These are phyloP conservation scores for Dermochelys coriacea DNA, from an alignment of 2,797 vertebrate species.

Conservation along the genomic window DNA sequence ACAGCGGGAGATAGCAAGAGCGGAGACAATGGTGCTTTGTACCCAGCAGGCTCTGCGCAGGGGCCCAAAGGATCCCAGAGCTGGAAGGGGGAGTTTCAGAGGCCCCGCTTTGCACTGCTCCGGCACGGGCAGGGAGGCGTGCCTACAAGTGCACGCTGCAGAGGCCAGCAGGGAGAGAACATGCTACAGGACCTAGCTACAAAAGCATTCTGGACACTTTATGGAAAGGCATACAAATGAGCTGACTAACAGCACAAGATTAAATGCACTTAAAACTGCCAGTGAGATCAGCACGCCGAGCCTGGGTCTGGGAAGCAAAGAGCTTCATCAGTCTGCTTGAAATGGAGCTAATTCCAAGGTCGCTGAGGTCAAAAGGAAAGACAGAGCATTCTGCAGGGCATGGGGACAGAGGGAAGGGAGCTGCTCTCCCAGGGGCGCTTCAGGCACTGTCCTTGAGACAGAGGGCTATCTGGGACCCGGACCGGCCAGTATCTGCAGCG, in stretches of 20 bases:
- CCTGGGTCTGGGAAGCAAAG: not conserved
- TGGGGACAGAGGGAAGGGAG: not conserved
- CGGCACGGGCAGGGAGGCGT: not conserved
- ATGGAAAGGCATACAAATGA: not conserved
- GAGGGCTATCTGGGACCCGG: too few relatives aligned
- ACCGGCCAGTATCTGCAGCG: too few relatives aligned
- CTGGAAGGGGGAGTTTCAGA: not conserved
- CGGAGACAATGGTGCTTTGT: not conserved
- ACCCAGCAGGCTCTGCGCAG: not conserved
- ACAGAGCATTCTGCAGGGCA: not conserved
- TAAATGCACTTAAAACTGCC: not conserved
- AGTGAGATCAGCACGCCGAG: not conserved
- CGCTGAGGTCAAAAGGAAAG: not conserved
- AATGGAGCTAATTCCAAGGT: not conserved
- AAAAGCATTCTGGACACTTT: not conserved
- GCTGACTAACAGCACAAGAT: not conserved
- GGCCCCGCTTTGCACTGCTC: not conserved
- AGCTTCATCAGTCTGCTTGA: not conserved
- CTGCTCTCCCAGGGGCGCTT: not conserved
- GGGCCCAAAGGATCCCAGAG: not conserved
- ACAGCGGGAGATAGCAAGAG: not conserved
- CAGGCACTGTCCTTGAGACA: too few relatives aligned
- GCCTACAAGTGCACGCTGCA: rapidly evolving
- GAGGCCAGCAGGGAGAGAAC: not conserved
- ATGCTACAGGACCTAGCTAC: not conserved